phyloP scores from a whole-genome alignment of 2,113 vertebrate genomes.

The Rutilus rutilus region DNA sequence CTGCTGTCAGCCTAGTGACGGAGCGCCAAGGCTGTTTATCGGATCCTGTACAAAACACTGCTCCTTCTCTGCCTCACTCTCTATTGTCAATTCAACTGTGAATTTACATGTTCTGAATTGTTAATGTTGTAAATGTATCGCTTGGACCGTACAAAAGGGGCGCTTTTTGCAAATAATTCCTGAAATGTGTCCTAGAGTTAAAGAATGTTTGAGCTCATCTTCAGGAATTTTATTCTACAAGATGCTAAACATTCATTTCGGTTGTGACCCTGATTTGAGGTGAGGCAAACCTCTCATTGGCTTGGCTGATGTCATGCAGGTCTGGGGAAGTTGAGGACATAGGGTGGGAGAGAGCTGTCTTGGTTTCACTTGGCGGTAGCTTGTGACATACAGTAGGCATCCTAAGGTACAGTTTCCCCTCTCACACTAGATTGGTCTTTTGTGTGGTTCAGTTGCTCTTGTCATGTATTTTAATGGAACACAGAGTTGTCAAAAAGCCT shows the following conservation, averaged over 20 bases:
- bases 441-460: background rate
- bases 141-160: background rate
- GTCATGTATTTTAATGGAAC: constrained; percentile 6
- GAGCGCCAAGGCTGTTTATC: constrained; percentile 68
- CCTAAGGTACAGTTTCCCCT: constrained; percentile 15
- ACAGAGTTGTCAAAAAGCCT: background rate
- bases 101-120: constrained; percentile 39
- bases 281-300: background rate
- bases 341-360: background rate
- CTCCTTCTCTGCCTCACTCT: background rate
- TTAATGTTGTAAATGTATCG: constrained; percentile 33
- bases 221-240: background rate
- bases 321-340: constrained; percentile 16
- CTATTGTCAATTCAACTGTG: constrained; percentile 17
- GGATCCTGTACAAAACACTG: constrained; percentile 58
- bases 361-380: constrained; percentile 12
- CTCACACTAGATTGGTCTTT: background rate
- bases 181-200: background rate
- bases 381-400: background rate
- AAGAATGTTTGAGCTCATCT: background rate
- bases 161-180: background rate
- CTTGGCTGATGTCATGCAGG: constrained; percentile 1
- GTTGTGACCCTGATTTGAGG: constrained; percentile 5
- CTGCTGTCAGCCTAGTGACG: constrained; percentile 66
- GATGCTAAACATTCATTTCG: background rate